These are phyloP conservation scores for Petrolisthes manimaculis DNA, from an alignment of 2,888 invertebrate species.

Conservation along the genomic window DNA sequence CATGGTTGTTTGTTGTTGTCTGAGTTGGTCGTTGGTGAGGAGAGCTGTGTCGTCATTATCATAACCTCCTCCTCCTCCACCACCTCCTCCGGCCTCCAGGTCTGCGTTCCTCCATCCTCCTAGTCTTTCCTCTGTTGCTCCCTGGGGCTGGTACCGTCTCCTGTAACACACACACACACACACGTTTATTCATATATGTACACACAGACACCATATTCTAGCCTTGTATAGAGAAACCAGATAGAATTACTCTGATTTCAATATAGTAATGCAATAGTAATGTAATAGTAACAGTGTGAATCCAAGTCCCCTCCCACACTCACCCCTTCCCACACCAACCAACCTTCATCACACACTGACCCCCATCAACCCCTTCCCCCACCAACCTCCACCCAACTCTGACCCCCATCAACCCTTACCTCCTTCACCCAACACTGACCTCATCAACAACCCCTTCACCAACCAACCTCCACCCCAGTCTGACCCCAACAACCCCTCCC, in stretches of 20 bases:
- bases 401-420: neutral
- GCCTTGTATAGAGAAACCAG: too few relatives aligned
- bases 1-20: constrained; percentile 22
- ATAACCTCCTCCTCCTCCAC: constrained; percentile 6
- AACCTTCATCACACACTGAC: too few relatives aligned
- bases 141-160: neutral
- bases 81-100: constrained; percentile 32
- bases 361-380: too few relatives aligned
- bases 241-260: too few relatives aligned
- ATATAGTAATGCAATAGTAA: too few relatives aligned
- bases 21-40: constrained; percentile 22
- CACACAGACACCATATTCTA: too few relatives aligned
- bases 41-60: neutral
- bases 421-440: neutral
- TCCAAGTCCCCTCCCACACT: too few relatives aligned
- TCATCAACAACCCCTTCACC: neutral
- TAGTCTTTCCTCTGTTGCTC: neutral
- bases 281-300: too few relatives aligned
- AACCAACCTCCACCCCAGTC: neutral
- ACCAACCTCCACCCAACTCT: neutral
- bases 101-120: neutral
- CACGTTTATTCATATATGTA: neutral
- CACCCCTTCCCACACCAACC: too few relatives aligned
- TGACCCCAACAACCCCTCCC: neutral
- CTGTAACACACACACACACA: neutral